Evolutionary conservation across 2,888 invertebrate genomes (phyloP), one percentile per base, ranked within the genome.

Genomic region (Drosophila subquinaria): DNA sequence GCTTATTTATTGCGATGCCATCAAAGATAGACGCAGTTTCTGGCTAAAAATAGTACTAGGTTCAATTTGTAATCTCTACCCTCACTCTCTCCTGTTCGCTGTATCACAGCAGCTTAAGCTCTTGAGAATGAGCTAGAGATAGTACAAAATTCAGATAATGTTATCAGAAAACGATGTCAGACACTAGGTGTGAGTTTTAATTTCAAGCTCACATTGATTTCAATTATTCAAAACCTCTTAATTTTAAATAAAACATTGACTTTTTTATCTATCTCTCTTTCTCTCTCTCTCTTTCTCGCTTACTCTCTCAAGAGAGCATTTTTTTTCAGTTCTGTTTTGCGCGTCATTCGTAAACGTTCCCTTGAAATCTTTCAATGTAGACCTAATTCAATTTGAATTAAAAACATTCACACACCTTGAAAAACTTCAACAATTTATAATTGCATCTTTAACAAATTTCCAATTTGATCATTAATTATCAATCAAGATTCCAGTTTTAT

Each of bases 401-500:
- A 35, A 17, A 20, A 10, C 13, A 50, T 35, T 50, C 17, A 11
- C 17, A 35, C 30, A 30, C 4, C 5, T 48, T 20, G 4, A 30
- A 20, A 50, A 8, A 17, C 11, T 35, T 1, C 8, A 30, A 50
- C 15, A 11, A 43, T 20, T 33, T 13, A 36, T 57, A 47, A 57
- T 47, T 45, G 15, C 33, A 17, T 20, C n/a, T 56, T 33, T n/a
- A 15, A 33, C 30, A 33, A 43, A 55, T 55, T 33, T 17, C 20
- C 13, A 55, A 33, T 30, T 42, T 33, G n/a, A 20, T 35, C 57
- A 35, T 57, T 59, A 69, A 60, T 59, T 69, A 52, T 15, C 17
- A 60, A 60, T 11, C 40, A 48, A 40, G 38, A 69, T 69, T 47
- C 52, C 69, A 42, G 52, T 30, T 52, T 47, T 59, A 40, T 55